Evolutionary conservation across 2,797 vertebrate species (phyloP).

Genomic region (Trachops cirrhosus): DNA sequence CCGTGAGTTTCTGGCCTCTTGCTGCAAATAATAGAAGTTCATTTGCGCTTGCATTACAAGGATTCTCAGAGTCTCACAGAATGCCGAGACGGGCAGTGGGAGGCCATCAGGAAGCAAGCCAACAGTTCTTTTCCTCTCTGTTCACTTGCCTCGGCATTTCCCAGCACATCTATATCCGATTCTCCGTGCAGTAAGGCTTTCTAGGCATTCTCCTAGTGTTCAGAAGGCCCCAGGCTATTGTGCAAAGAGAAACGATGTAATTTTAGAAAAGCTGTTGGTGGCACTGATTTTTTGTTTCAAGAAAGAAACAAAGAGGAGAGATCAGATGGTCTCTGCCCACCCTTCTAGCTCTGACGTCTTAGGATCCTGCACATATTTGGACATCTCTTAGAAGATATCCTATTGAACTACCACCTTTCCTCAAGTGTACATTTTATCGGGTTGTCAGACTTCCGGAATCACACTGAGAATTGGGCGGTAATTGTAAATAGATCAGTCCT

Average conservation of each 20-base stretch:
- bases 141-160: neutral
- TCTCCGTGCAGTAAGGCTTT: neutral
- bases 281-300: neutral
- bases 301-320: neutral
- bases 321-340: neutral
- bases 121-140: neutral
- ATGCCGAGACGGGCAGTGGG: neutral
- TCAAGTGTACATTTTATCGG: neutral
- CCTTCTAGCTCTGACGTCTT: neutral
- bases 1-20: conserved; percentile 47
- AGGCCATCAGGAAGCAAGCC: conserved; percentile 1
- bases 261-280: neutral
- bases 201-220: neutral
- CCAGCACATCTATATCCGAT: neutral
- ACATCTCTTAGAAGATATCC: neutral
- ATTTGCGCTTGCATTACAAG: neutral
- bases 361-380: neutral
- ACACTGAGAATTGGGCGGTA: neutral
- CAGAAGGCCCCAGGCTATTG: neutral
- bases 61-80: neutral
- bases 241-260: neutral
- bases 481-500: neutral
- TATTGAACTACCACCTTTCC: neutral
- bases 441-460: neutral
- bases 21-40: conserved; percentile 41